Conservation (phyloP, 2,888 invertebrate species). For the Aphodius sticticus region DNA sequence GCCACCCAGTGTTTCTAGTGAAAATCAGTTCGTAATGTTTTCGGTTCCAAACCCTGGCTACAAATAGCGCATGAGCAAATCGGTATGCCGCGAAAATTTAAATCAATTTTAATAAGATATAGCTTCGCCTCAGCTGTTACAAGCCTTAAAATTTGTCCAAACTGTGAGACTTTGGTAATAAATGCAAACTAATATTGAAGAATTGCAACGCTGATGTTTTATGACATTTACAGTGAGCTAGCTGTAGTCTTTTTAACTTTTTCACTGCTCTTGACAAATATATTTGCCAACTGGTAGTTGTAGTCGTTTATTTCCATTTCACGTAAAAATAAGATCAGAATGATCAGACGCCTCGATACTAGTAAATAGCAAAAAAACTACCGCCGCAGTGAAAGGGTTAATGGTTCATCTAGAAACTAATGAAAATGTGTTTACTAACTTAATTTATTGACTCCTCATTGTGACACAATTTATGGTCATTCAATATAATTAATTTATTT, state of each 20-base stretch:
- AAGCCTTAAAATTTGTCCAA: not conserved
- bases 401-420: not conserved
- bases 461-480: too few species aligned
- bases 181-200: not conserved
- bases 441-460: not conserved
- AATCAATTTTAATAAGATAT: not conserved
- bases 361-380: too few species aligned
- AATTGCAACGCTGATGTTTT: not conserved
- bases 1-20: not conserved
- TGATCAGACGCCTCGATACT: too few species aligned
- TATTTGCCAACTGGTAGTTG: too few species aligned
- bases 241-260: not conserved
- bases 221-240: not conserved
- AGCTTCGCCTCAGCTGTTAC: not conserved
- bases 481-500: too few species aligned
- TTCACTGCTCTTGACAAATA: too few species aligned
- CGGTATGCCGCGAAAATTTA: not conserved
- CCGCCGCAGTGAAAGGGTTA: too few species aligned
- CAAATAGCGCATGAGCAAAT: not conserved
- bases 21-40: not conserved
- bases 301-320: too few species aligned
- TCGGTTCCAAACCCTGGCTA: not conserved
- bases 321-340: too few species aligned
- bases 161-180: not conserved
- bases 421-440: not conserved